Percentiles rank a stretch among this genome's conserved stretches.
Evolutionary conservation across 1,140 invertebrate genomes (phyloP).

Genomic region (Aricia agestis): DNA sequence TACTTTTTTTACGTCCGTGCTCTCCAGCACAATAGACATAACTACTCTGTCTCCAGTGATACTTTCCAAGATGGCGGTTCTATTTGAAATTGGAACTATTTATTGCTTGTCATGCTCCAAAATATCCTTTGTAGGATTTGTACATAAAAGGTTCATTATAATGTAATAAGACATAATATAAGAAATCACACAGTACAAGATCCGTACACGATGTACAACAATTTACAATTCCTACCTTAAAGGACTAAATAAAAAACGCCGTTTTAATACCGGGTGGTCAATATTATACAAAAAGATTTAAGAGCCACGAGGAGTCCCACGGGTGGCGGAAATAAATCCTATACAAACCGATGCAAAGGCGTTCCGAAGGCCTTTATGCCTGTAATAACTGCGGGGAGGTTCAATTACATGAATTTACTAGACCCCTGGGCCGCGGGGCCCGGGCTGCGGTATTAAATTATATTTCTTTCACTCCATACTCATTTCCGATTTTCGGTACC

Average conservation of each 20-base stretch:
- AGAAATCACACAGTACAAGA: too few relatives aligned
- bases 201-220: too few relatives aligned
- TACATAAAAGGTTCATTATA: too few relatives aligned
- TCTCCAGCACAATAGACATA: too few relatives aligned
- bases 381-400: slow-evolving; percentile 21
- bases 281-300: slow-evolving; percentile 10
- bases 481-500: neutral
- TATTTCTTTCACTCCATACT: slow-evolving; percentile 19
- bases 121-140: too few relatives aligned
- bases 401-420: slow-evolving; percentile 36
- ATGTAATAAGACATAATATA: too few relatives aligned
- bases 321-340: slow-evolving; percentile 6
- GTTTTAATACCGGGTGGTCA: neutral
- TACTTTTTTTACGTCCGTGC: too few relatives aligned
- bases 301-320: neutral
- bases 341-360: slow-evolving; percentile 18
- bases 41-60: too few relatives aligned
- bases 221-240: neutral
- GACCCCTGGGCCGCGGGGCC: slow-evolving; percentile 21
- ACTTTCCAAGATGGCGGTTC: too few relatives aligned
- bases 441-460: slow-evolving; percentile 27
- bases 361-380: slow-evolving; percentile 17
- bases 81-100: too few relatives aligned
- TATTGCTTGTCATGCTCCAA: too few relatives aligned
- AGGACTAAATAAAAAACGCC: neutral